These are phyloP conservation scores for Xenopus laevis DNA, from an alignment of 2,113 vertebrate genomes.

Conservation along the genomic window DNA sequence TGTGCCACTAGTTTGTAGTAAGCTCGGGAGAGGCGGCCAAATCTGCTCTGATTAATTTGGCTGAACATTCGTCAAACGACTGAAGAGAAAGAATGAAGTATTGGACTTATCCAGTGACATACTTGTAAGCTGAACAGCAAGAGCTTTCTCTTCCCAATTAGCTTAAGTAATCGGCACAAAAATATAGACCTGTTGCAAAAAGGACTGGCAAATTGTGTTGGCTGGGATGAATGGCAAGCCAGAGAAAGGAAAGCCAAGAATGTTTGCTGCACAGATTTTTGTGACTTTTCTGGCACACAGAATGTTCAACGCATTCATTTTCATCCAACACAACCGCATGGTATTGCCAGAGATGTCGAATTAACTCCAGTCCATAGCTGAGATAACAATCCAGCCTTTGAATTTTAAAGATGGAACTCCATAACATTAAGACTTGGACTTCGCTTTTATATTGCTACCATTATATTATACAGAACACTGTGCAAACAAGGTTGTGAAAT, in stretches of 20 bases:
- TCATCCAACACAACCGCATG: too few relatives aligned
- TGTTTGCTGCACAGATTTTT: neutral
- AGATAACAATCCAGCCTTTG: too few relatives aligned
- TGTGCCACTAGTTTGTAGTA: neutral
- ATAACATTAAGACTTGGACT: too few relatives aligned
- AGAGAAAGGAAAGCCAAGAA: neutral
- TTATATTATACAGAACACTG: too few relatives aligned
- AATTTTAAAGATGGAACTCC: neutral
- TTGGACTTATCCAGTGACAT: neutral
- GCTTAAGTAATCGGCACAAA: neutral
- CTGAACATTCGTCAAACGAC: neutral
- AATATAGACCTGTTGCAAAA: neutral
- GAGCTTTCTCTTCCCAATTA: neutral
- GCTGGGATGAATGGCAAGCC: neutral
- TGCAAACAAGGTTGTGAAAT: too few relatives aligned
- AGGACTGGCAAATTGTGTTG: neutral
- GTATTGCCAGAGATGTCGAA: too few relatives aligned
- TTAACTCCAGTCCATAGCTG: too few relatives aligned
- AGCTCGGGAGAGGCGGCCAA: neutral
- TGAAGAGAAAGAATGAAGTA: neutral
- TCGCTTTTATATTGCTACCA: too few relatives aligned
- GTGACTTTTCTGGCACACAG: too few relatives aligned
- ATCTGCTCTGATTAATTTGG: constrained; percentile 6
- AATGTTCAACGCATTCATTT: too few relatives aligned
- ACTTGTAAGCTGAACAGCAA: neutral